Percentiles rank a stretch among this genome's conserved stretches.
Evolutionary conservation across 2,797 vertebrate genomes (phyloP).

Genomic region (Varecia variegata): DNA sequence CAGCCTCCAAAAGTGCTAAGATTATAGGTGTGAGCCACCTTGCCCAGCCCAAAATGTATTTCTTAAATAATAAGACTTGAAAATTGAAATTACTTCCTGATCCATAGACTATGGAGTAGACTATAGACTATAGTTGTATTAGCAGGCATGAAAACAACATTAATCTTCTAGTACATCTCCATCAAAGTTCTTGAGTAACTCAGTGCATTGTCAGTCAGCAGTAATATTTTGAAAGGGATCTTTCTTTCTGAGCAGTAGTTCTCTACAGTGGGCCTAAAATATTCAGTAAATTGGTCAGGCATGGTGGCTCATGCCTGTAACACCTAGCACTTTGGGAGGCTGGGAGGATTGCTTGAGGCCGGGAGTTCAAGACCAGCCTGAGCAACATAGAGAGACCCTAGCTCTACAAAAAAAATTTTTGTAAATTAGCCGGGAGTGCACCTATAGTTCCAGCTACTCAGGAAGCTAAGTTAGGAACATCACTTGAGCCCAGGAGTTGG

Average conservation of each 20-base stretch:
- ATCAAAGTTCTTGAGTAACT: not conserved
- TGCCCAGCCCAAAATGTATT: not conserved
- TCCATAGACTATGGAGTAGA: not conserved
- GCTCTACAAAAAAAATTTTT: no score
- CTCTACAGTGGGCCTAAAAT: not conserved
- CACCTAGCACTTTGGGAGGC: no score
- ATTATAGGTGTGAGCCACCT: not conserved
- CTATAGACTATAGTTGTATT: not conserved
- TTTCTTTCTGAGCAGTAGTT: not conserved
- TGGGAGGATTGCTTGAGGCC: no score
- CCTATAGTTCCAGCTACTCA: no score
- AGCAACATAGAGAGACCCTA: no score
- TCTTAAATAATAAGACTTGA: not conserved
- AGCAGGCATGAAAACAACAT: not conserved
- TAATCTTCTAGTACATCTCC: not conserved
- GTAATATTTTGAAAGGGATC: not conserved
- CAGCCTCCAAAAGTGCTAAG: not conserved
- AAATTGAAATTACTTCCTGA: not conserved
- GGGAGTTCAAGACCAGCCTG: no score
- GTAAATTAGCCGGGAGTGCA: no score
- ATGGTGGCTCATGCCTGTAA: no score
- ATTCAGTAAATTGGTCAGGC: not conserved
- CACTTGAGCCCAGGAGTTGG: no score
- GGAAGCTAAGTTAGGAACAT: no score
- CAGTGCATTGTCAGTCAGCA: not conserved